Evolutionary conservation across 2,797 vertebrate species (phyloP).

Genomic region (Thripadectes ignobilis): DNA sequence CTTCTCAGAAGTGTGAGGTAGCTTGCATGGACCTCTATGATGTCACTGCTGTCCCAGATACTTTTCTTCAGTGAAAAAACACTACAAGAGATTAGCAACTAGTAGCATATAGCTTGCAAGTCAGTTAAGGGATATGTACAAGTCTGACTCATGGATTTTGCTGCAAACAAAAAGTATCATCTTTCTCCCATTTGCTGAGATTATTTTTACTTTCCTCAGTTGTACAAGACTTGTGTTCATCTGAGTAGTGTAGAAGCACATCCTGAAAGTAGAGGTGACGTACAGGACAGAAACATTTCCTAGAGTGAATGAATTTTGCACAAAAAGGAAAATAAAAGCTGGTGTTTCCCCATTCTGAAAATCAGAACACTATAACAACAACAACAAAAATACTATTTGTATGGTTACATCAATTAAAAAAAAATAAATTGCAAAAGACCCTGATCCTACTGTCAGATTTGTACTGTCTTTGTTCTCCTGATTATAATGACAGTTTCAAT

Average conservation of each 20-base stretch:
- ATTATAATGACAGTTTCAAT: background rate
- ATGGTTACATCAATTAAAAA: background rate
- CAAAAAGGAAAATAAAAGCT: background rate
- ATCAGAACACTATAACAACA: background rate
- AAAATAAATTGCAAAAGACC: background rate
- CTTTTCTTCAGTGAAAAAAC: background rate
- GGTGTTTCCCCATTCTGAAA: background rate
- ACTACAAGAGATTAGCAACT: background rate
- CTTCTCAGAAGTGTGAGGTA: fast-evolving
- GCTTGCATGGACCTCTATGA: background rate
- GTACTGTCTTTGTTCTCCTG: background rate
- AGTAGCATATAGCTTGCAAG: background rate
- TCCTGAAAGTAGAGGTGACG: background rate
- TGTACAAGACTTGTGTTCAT: background rate
- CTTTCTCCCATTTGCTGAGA: background rate
- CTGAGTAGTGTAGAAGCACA: background rate
- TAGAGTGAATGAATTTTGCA: background rate
- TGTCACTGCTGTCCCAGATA: background rate
- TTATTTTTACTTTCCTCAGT: background rate
- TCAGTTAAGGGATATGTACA: background rate
- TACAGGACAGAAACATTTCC: background rate
- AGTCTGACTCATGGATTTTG: background rate
- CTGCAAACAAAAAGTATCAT: background rate
- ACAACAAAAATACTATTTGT: background rate
- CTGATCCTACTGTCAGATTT: background rate